A percentile compares a stretch with the other conserved stretches of the same genome.
phyloP scores from a whole-genome alignment of 2,888 invertebrate genomes.

The Cheilosia urbana region DNA sequence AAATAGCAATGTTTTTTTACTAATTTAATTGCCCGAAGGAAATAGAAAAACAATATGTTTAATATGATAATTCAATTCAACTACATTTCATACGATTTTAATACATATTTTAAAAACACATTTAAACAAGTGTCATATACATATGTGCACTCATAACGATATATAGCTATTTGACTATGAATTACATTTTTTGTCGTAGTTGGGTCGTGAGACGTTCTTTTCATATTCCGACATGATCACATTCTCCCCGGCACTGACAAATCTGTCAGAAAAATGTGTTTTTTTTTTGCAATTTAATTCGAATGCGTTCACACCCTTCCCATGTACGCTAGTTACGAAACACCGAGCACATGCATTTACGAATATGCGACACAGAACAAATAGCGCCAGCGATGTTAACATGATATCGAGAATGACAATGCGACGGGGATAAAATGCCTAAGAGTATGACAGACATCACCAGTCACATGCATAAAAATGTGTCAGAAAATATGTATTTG shows the following conservation, averaged over 20 bases:
- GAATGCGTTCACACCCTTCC: slow-evolving; percentile 1
- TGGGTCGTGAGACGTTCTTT: background rate
- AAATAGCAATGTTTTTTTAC: too few relatives aligned
- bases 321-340: slow-evolving; percentile 22
- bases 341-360: slow-evolving; percentile 42
- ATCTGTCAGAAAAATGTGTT: slow-evolving; percentile 61
- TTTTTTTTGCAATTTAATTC: background rate
- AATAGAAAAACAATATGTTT: too few relatives aligned
- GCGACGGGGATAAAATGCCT: slow-evolving; percentile 10
- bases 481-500: background rate
- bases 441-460: slow-evolving; percentile 10
- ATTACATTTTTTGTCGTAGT: slow-evolving; percentile 22
- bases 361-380: slow-evolving; percentile 44
- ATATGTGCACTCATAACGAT: background rate
- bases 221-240: slow-evolving; percentile 9
- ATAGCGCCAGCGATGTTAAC: slow-evolving; percentile 57
- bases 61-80: too few relatives aligned
- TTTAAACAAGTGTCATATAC: background rate
- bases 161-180: slow-evolving; percentile 38
- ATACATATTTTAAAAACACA: background rate
- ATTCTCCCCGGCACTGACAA: slow-evolving; percentile 41
- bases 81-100: background rate
- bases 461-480: slow-evolving; percentile 35
- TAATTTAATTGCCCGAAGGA: too few relatives aligned
- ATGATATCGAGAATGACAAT: slow-evolving; percentile 52